phyloP scores from a whole-genome alignment of 2,797 vertebrate species.

The Pyrocephalus nanus region DNA sequence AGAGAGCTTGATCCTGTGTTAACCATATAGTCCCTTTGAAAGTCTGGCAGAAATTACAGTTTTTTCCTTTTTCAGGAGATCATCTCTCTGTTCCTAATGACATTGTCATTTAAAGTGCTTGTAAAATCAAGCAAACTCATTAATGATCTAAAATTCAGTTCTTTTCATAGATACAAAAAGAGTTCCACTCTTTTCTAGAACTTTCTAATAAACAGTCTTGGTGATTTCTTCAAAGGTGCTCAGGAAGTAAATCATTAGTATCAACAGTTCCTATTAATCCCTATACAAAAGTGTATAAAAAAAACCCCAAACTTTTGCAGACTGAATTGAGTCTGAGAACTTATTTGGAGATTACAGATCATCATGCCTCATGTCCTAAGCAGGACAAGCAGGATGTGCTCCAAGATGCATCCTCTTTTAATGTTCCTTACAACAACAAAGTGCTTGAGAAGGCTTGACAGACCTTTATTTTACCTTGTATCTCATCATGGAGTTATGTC shows the following conservation, averaged over 20 bases:
- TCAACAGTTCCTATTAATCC: not conserved
- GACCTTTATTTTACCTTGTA: not conserved
- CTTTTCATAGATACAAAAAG: not conserved
- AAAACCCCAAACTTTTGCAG: fast-evolving
- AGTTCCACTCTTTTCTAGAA: not conserved
- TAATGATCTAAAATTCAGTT: not conserved
- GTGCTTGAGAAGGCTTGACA: not conserved
- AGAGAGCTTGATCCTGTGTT: not conserved
- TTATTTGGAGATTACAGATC: not conserved
- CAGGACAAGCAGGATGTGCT: not conserved
- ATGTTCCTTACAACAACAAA: not conserved
- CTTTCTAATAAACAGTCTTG: not conserved
- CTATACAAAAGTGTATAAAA: not conserved
- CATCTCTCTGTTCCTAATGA: not conserved
- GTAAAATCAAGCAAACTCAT: not conserved
- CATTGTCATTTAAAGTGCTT: not conserved
- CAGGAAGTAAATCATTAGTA: not conserved
- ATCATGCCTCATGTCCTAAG: not conserved
- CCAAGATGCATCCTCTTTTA: not conserved
- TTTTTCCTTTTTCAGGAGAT: not conserved
- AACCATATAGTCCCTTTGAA: not conserved
- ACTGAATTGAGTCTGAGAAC: not conserved
- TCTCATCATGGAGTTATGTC: not conserved
- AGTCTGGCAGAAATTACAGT: not conserved
- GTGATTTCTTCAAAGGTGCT: not conserved